Evolutionary conservation across 2,888 invertebrate species (phyloP).

Genomic region (Lordiphosa fenestrarum): DNA sequence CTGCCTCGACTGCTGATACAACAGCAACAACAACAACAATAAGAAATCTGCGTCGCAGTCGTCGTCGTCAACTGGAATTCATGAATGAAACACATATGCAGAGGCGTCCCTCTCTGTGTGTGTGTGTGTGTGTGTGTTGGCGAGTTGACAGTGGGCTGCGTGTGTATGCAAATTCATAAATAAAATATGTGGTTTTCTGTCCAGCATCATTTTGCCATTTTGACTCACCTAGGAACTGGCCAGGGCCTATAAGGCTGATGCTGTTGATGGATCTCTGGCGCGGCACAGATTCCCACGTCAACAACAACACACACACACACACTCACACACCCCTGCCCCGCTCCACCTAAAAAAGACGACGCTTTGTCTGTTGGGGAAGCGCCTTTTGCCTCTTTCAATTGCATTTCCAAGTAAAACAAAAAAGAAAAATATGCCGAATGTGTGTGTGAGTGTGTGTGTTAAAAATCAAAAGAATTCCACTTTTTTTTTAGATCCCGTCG

Average conservation of each 20-base stretch:
- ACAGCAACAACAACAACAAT: conserved; percentile 1
- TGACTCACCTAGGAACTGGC: conserved; percentile 53
- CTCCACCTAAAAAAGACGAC: conserved; percentile 31
- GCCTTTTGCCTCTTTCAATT: conserved; percentile 54
- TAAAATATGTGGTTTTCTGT: conserved; percentile 46
- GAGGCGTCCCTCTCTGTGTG: conserved; percentile 17
- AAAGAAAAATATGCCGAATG: conserved; percentile 33
- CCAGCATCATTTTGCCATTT: conserved; percentile 68
- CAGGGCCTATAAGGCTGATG: conserved; percentile 13
- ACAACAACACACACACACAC: neutral
- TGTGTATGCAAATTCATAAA: conserved; percentile 75
- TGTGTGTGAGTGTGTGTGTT: too few species aligned
- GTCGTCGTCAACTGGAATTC: conserved; percentile 65
- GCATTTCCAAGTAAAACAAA: conserved; percentile 69
- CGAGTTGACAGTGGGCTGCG: conserved; percentile 29
- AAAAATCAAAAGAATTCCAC: conserved; percentile 75
- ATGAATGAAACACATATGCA: conserved; percentile 71
- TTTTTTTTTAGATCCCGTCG: conserved; percentile 70
- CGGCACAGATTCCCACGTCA: conserved; percentile 13
- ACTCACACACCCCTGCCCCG: neutral
- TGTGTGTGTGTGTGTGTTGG: conserved; percentile 4
- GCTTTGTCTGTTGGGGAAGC: conserved; percentile 40
- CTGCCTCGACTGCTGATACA: conserved; percentile 15
- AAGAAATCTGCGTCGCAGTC: conserved; percentile 35
- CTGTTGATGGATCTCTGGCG: conserved; percentile 48